phyloP scores from a whole-genome alignment of 1,140 invertebrate species.

The Anagrus nilaparvatae region DNA sequence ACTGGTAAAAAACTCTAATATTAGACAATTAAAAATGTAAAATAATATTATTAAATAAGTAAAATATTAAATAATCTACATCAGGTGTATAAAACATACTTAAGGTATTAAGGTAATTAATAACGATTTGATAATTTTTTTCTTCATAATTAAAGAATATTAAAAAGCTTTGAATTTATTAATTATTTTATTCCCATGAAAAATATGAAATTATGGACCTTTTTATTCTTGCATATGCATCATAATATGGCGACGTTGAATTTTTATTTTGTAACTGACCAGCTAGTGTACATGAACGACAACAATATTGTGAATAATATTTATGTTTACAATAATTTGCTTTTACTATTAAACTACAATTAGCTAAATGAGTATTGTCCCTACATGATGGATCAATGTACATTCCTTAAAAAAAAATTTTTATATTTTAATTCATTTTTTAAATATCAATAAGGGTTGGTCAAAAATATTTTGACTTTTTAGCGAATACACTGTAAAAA shows the following conservation, averaged over 20 bases:
- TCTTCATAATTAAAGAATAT: no score
- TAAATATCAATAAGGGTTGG: constrained; percentile 4
- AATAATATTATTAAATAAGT: no score
- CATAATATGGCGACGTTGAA: constrained; percentile 28
- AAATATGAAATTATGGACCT: constrained; percentile 24
- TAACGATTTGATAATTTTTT: no score
- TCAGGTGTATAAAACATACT: no score
- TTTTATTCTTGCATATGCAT: constrained; percentile 23
- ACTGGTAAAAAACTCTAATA: no score
- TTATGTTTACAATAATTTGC: constrained; percentile 73
- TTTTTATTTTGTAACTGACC: constrained; percentile 52
- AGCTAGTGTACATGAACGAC: constrained; percentile 77
- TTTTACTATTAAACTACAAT: constrained; percentile 75
- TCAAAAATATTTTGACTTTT: constrained; percentile 1
- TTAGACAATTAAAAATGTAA: no score
- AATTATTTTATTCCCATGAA: no score
- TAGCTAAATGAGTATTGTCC: constrained; percentile 81
- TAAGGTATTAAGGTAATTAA: no score
- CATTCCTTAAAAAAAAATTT: constrained; percentile 43
- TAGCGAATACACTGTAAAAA: no score
- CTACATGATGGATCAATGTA: constrained; percentile 68
- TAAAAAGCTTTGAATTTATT: no score
- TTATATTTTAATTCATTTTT: neutral
- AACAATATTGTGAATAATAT: constrained; percentile 90
- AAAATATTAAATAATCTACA: no score